Conservation (phyloP, 2,797 vertebrate species). For the Enteromius trimaculatus region DNA sequence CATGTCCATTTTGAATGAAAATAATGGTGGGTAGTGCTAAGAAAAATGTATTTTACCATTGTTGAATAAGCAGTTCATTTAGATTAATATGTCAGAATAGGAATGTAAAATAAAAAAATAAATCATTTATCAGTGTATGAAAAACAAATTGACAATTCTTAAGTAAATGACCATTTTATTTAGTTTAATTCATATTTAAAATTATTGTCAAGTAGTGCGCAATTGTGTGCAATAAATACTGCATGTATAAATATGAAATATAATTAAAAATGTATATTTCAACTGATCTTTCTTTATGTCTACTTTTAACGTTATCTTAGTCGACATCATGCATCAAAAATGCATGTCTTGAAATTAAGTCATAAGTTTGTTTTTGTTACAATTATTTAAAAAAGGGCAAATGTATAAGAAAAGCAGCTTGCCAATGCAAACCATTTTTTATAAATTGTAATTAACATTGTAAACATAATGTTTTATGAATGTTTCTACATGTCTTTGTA, state of each 20-base stretch:
- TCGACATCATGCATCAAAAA: not conserved
- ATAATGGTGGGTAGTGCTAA: not conserved
- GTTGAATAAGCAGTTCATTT: not conserved
- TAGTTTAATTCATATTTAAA: not conserved
- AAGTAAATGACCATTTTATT: not conserved
- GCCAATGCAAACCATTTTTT: not conserved
- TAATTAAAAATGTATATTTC: not conserved
- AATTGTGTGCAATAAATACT: not conserved
- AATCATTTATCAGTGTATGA: not conserved
- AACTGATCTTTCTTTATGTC: not conserved
- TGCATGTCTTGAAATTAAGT: not conserved
- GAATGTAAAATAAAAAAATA: not conserved
- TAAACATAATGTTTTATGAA: not conserved
- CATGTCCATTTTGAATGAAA: conserved; percentile 34
- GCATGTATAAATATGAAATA: not conserved
- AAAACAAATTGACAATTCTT: not conserved
- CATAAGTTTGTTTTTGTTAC: not conserved
- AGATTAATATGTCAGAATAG: not conserved
- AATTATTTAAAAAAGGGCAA: not conserved
- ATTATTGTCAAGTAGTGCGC: not conserved
- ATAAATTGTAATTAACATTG: not conserved
- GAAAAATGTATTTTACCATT: conserved; percentile 7
- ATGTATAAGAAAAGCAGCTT: not conserved
- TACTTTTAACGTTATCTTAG: not conserved
- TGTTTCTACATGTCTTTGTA: not conserved